Percentiles rank a stretch among this genome's conserved stretches.
Conservation (phyloP, 2,113 vertebrate species). For the Carollia perspicillata region DNA sequence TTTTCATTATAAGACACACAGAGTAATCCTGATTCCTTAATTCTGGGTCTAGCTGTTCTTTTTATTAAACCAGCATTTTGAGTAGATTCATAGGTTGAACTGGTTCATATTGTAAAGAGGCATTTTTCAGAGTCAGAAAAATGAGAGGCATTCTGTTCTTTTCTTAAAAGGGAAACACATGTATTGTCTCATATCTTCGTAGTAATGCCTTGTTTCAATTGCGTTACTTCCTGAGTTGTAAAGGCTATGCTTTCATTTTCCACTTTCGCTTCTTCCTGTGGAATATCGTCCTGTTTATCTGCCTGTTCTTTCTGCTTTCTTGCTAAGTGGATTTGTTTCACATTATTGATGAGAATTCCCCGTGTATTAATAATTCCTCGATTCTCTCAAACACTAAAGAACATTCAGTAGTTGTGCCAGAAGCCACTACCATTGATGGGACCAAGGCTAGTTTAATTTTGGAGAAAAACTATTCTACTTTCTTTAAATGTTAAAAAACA, state of each 20-base stretch:
- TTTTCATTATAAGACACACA: constrained; percentile 12
- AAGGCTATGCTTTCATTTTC: neutral
- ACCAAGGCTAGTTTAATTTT: neutral
- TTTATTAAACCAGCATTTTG: constrained; percentile 38
- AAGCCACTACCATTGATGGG: neutral
- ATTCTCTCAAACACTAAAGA: neutral
- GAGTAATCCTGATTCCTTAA: constrained; percentile 10
- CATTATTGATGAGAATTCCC: neutral
- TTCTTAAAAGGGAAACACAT: neutral
- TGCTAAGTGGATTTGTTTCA: neutral
- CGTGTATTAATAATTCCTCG: neutral
- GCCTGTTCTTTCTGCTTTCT: neutral
- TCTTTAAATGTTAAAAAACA: neutral
- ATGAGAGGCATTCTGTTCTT: neutral
- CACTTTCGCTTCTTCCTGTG: neutral
- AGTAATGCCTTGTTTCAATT: neutral
- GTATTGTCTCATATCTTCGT: neutral
- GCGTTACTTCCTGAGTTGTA: constrained; percentile 1
- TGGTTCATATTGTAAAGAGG: neutral
- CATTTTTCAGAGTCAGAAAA: constrained; percentile 41
- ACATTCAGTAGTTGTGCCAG: neutral
- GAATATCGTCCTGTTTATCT: neutral
- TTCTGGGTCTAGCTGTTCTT: constrained; percentile 27
- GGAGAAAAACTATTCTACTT: neutral
- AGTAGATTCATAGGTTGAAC: neutral